These are phyloP conservation scores for Sarcophaga subvicina DNA, from an alignment of 2,888 invertebrate species.

Conservation along the genomic window DNA sequence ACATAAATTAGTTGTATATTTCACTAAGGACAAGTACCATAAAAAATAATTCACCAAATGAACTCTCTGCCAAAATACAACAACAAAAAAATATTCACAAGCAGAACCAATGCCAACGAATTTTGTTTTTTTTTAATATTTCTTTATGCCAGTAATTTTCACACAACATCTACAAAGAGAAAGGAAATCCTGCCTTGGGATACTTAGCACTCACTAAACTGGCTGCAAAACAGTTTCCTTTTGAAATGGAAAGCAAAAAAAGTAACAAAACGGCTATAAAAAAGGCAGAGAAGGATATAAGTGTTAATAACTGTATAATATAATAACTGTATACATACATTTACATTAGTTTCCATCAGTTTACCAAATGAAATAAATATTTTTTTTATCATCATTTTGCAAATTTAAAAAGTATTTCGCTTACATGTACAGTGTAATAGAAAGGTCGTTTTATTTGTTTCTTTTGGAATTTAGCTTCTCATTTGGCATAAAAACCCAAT, in stretches of 20 bases:
- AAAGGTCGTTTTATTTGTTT: background rate
- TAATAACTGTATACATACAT: background rate
- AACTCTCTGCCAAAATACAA: slow-evolving; percentile 40
- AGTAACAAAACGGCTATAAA: background rate
- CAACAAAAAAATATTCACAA: slow-evolving; percentile 3
- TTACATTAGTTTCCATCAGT: background rate
- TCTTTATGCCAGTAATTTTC: background rate
- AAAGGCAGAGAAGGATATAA: slow-evolving; percentile 41
- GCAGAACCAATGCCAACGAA: slow-evolving; percentile 15
- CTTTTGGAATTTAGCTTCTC: slow-evolving; percentile 6
- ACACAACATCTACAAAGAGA: background rate
- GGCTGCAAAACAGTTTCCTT: background rate
- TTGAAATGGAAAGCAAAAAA: background rate
- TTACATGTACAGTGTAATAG: background rate
- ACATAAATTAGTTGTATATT: slow-evolving; percentile 49
- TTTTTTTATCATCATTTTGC: background rate
- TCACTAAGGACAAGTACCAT: slow-evolving; percentile 37
- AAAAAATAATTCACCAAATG: slow-evolving; percentile 45
- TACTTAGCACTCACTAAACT: background rate
- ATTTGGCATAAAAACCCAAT: slow-evolving; percentile 44
- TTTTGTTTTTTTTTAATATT: background rate
- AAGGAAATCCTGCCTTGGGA: slow-evolving; percentile 22
- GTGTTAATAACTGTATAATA: slow-evolving; percentile 34
- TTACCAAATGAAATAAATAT: background rate
- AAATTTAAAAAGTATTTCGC: background rate